Evolutionary conservation across 2,888 invertebrate genomes (phyloP).

Genomic region (Agonopterix alstromeriana): DNA sequence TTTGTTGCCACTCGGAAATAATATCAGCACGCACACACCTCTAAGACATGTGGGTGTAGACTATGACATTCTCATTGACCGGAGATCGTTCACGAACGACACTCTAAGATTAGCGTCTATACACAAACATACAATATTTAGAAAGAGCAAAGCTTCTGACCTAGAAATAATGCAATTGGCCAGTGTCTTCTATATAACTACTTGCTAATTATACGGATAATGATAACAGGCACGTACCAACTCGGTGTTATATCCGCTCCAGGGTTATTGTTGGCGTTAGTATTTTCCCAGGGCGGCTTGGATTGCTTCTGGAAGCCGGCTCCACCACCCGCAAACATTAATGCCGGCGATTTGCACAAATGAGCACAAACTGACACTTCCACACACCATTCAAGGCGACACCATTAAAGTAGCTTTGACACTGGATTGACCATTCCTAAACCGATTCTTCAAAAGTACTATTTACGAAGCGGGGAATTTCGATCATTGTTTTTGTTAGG

Average conservation of each 20-base stretch:
- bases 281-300: constrained; percentile 57
- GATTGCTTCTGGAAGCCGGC: constrained; percentile 65
- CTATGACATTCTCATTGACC: too few species aligned
- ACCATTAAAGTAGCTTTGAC: not conserved
- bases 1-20: too few species aligned
- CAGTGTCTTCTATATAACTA: too few species aligned
- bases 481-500: constrained; percentile 23
- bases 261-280: constrained; percentile 22
- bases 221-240: constrained; percentile 37
- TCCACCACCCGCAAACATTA: constrained; percentile 65
- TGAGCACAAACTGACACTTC: constrained; percentile 7
- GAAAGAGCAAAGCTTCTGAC: too few species aligned
- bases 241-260: constrained; percentile 38
- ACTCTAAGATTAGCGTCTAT: too few species aligned
- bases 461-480: not conserved
- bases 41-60: too few species aligned
- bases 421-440: not conserved
- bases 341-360: constrained; percentile 14
- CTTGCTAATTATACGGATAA: not conserved
- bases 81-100: too few species aligned
- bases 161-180: too few species aligned
- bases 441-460: not conserved
- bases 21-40: too few species aligned
- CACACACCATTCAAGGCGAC: constrained; percentile 11
- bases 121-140: too few species aligned